Percentiles rank a stretch among this genome's conserved stretches.
phyloP scores from a whole-genome alignment of 2,113 vertebrate species.

The Mormyrus lacerda region DNA sequence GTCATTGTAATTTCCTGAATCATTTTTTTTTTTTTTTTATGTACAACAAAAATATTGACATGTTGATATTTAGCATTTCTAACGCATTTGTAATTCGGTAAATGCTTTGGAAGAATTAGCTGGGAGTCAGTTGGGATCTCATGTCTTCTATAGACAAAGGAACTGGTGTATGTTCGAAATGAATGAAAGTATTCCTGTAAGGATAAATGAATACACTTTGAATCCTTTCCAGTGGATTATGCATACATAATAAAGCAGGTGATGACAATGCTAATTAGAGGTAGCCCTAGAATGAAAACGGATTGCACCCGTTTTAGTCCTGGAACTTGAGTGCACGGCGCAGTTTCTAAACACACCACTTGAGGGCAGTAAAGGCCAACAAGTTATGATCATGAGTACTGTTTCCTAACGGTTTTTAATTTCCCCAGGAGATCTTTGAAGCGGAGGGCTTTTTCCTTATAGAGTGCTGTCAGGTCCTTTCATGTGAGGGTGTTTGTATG shows the following conservation, averaged over 20 bases:
- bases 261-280: not conserved
- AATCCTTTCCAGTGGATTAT: not conserved
- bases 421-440: not conserved
- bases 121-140: not conserved
- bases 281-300: not conserved
- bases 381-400: not conserved
- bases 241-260: not conserved
- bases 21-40: not conserved
- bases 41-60: not conserved
- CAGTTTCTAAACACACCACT: not conserved
- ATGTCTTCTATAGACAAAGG: not conserved
- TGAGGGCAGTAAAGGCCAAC: slow-evolving; percentile 21
- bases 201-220: not conserved
- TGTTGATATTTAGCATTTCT: not conserved
- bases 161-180: not conserved
- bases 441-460: not conserved
- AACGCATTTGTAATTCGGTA: not conserved
- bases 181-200: not conserved
- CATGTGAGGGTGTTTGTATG: not conserved
- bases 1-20: not conserved
- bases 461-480: not conserved
- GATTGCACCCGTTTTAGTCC: not conserved
- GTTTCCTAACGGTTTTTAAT: not conserved
- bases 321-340: not conserved
- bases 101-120: not conserved